Percentiles rank a stretch among this genome's conserved stretches.
These are phyloP conservation scores for Alligator mississippiensis DNA, from an alignment of 2,113 vertebrate species.

Conservation along the genomic window DNA sequence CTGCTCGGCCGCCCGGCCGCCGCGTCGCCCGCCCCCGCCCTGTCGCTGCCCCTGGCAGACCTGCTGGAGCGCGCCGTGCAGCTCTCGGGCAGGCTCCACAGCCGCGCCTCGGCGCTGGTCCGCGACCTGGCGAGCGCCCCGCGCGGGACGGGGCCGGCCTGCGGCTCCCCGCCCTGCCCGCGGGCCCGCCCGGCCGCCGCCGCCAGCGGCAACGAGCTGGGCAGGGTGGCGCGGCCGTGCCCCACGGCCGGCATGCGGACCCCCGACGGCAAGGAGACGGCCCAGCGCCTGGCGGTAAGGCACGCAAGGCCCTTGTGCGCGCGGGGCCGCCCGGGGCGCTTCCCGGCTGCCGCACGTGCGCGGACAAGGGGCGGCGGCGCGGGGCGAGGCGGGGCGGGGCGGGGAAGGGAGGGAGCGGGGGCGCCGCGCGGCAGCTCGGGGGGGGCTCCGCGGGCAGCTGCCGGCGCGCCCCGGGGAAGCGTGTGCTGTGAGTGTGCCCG, in stretches of 20 bases:
- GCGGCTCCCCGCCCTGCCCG: too few relatives aligned
- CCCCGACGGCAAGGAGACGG: slow-evolving; percentile 79
- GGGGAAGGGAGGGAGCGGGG: neutral
- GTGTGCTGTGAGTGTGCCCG: neutral
- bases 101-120: slow-evolving; percentile 75
- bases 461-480: too few relatives aligned
- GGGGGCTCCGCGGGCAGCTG: rapidly evolving
- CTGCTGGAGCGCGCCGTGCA: slow-evolving; percentile 83
- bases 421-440: neutral
- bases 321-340: too few relatives aligned
- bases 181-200: too few relatives aligned
- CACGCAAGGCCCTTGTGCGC: too few relatives aligned
- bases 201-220: slow-evolving; percentile 79
- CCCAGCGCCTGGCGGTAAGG: slow-evolving; percentile 77
- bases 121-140: slow-evolving; percentile 66
- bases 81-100: slow-evolving; percentile 76
- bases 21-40: slow-evolving; percentile 66
- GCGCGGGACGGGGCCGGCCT: too few relatives aligned
- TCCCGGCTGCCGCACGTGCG: neutral
- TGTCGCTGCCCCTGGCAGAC: slow-evolving; percentile 59
- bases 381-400: rapidly evolving
- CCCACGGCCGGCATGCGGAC: slow-evolving; percentile 83
- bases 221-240: slow-evolving; percentile 76
- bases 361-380: neutral
- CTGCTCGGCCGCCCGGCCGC: slow-evolving; percentile 41